Conservation (phyloP, 2,113 vertebrate species). For the Periophthalmus modestus region DNA sequence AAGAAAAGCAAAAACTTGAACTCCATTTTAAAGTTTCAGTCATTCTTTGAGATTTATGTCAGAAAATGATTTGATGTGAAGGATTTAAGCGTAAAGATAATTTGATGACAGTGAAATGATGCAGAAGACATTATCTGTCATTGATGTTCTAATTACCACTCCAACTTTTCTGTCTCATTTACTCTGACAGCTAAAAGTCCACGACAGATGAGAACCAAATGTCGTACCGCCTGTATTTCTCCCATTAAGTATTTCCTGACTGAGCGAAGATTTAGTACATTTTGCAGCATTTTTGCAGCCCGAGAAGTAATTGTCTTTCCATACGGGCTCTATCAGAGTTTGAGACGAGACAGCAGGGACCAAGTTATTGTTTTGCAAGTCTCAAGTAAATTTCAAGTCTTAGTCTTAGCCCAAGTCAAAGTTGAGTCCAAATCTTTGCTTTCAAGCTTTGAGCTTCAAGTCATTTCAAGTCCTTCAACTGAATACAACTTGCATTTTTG, state of each 20-base stretch:
- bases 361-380: no score
- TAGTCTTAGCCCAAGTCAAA: no score
- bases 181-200: constrained; percentile 16
- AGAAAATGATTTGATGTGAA: not conserved
- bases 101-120: constrained; percentile 15
- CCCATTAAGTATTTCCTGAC: not conserved
- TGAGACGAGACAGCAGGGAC: no score
- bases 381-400: no score
- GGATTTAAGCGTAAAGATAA: not conserved
- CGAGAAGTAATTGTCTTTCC: no score
- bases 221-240: not conserved
- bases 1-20: not conserved
- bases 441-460: no score
- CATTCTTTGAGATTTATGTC: not conserved
- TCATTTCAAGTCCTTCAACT: no score
- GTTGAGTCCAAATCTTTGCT: no score
- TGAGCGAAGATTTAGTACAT: not conserved
- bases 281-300: no score
- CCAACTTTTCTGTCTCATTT: constrained; percentile 2
- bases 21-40: not conserved
- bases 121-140: constrained; percentile 21
- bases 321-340: not conserved
- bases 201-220: not conserved
- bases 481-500: no score
- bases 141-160: constrained; percentile 26